phyloP scores from a whole-genome alignment of 2,113 vertebrate species.

The Motacilla tschutschensis region DNA sequence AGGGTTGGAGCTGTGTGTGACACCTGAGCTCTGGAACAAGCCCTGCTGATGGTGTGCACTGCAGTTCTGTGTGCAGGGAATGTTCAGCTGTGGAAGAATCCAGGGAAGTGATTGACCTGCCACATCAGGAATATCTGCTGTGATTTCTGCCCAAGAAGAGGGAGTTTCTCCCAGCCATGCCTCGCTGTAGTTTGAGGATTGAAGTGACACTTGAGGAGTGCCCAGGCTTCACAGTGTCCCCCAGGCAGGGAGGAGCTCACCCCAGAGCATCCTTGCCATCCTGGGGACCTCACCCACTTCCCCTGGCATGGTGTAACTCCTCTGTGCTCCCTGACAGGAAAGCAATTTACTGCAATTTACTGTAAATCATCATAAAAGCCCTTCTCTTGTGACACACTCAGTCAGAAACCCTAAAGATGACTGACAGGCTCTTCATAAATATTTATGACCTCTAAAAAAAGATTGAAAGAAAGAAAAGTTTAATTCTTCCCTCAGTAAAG shows the following conservation, averaged over 20 bases:
- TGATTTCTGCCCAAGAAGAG: neutral
- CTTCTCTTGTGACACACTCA: slow-evolving; percentile 63
- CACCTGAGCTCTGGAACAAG: neutral
- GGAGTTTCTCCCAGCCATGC: neutral
- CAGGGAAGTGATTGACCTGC: neutral
- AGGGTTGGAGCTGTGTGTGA: neutral
- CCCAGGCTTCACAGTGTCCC: neutral
- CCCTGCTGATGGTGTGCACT: neutral
- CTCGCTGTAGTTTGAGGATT: neutral
- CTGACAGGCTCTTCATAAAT: slow-evolving; percentile 62
- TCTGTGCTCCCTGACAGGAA: slow-evolving; percentile 52
- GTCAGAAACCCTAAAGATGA: slow-evolving; percentile 68
- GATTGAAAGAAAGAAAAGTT: slow-evolving; percentile 48
- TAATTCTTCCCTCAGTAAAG: neutral
- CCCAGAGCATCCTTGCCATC: neutral
- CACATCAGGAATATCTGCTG: neutral
- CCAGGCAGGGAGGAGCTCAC: neutral
- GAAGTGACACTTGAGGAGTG: neutral
- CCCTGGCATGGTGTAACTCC: neutral
- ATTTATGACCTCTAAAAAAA: slow-evolving; percentile 65
- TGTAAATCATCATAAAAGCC: slow-evolving; percentile 57
- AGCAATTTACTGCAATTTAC: slow-evolving; percentile 66
- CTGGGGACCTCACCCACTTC: neutral
- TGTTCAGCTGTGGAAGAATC: neutral
- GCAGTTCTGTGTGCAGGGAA: neutral